Conservation (phyloP, 2,113 vertebrate genomes). For the Craseonycteris thonglongyai region DNA sequence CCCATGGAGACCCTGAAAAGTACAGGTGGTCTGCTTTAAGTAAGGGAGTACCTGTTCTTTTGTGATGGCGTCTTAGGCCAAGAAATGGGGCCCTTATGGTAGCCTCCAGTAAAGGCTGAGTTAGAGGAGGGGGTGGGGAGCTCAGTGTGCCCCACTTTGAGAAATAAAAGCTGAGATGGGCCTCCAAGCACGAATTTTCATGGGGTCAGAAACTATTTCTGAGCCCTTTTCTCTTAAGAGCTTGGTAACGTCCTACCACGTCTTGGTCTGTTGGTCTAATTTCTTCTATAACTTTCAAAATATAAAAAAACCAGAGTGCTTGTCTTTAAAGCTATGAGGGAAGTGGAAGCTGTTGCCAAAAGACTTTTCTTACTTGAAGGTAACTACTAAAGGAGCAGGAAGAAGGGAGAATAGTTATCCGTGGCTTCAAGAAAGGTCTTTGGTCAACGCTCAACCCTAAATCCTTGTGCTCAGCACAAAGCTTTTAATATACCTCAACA, state of each 20-base stretch:
- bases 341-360: neutral
- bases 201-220: neutral
- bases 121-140: neutral
- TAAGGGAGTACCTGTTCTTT: neutral
- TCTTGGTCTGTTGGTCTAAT: neutral
- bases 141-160: neutral
- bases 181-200: neutral
- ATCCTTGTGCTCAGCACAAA: neutral
- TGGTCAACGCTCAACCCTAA: neutral
- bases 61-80: neutral
- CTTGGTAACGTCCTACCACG: neutral
- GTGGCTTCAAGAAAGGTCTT: neutral
- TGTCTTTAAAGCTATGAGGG: neutral
- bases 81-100: neutral
- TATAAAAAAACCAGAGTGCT: neutral
- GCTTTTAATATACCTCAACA: neutral
- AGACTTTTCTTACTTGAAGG: neutral
- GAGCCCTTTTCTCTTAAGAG: neutral
- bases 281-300: neutral
- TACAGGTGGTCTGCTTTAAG: neutral
- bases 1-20: neutral
- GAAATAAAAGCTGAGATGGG: neutral
- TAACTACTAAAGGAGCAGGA: neutral
- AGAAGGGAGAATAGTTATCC: neutral
- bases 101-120: neutral